Conservation (phyloP, 2,113 vertebrate species). For the Laticauda colubrina region DNA sequence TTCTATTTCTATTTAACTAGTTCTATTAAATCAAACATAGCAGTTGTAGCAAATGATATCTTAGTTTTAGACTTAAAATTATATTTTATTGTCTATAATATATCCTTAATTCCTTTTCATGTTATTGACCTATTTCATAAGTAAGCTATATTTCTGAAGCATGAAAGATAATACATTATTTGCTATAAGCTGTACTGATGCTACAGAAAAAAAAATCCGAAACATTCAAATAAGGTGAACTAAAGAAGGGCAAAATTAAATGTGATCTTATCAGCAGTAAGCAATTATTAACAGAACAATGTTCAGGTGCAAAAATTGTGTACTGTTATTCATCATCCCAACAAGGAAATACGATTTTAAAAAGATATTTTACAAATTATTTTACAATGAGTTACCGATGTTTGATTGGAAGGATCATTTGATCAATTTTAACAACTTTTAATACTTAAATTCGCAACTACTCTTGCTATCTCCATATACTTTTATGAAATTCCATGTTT, state of each 20-base stretch:
- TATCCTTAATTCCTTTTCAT: neutral
- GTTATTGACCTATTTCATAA: neutral
- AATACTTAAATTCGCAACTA: neutral
- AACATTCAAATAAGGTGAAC: neutral
- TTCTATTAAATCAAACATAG: neutral
- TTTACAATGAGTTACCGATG: neutral
- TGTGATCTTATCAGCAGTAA: neutral
- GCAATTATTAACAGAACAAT: neutral
- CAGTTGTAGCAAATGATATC: neutral
- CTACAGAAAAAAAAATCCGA: neutral
- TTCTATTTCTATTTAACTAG: neutral
- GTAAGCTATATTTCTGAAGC: neutral
- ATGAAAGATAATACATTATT: neutral
- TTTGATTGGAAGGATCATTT: neutral
- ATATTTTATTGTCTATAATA: neutral
- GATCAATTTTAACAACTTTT: neutral
- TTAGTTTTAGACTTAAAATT: neutral
- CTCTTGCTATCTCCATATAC: neutral
- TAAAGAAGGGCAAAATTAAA: neutral
- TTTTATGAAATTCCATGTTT: neutral
- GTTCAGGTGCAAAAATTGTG: neutral
- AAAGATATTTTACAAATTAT: neutral
- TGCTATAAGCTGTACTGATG: neutral
- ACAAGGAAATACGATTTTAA: neutral
- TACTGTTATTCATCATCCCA: neutral